A percentile compares a stretch with the other conserved stretches of the same genome.
phyloP scores from a whole-genome alignment of 2,888 invertebrate genomes.

The Tethea ocularis region DNA sequence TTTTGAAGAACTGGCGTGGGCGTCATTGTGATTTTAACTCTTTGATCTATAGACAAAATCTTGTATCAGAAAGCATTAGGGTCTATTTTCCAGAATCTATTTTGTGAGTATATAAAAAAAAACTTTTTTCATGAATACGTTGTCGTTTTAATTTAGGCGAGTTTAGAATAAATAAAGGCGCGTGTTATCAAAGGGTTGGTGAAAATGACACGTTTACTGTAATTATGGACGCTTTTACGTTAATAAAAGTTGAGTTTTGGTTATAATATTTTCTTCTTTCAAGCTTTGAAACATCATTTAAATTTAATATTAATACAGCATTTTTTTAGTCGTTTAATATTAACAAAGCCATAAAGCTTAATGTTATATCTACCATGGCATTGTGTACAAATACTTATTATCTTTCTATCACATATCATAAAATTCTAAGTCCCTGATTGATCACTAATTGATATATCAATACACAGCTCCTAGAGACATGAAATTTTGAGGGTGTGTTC shows the following conservation, averaged over 20 bases:
- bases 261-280: neutral
- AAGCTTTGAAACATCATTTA: too few species aligned
- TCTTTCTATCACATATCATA: too few species aligned
- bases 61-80: too few species aligned
- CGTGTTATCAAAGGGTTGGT: conserved; percentile 3
- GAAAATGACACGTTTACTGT: conserved; percentile 4
- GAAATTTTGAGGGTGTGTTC: too few species aligned
- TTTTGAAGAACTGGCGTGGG: neutral
- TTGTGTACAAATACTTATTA: too few species aligned
- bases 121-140: neutral
- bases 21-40: neutral
- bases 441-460: too few species aligned
- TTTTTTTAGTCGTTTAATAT: neutral
- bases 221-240: conserved; percentile 1
- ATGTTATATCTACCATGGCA: too few species aligned
- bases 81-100: too few species aligned
- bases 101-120: neutral
- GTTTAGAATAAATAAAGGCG: conserved; percentile 1
- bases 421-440: too few species aligned
- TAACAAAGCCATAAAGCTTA: neutral
- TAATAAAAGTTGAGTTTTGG: neutral
- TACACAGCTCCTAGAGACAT: too few species aligned
- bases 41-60: too few species aligned
- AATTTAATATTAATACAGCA: neutral
- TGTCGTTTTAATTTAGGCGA: neutral